Percentiles rank a stretch among this genome's conserved stretches.
phyloP scores from a whole-genome alignment of 1,140 invertebrate genomes.

The Ceratitis capitata region DNA sequence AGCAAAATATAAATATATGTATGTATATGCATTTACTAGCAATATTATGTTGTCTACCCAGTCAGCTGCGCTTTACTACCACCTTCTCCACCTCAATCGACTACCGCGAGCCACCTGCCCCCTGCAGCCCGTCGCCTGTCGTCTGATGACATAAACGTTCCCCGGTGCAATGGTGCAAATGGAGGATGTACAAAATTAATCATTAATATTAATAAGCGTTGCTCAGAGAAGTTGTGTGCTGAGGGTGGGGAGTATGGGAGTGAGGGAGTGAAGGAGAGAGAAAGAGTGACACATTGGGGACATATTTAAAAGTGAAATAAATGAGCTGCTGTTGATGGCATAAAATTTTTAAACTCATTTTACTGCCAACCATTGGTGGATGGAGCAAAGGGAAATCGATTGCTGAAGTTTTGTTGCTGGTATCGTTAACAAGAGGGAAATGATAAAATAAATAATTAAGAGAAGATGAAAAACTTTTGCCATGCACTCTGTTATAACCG shows the following conservation, averaged over 20 bases:
- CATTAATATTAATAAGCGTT: constrained; percentile 8
- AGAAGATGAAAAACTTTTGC: not conserved
- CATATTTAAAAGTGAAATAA: constrained; percentile 9
- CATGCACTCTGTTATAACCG: not conserved
- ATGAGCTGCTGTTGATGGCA: not conserved
- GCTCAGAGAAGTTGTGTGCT: not conserved
- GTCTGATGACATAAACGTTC: not conserved
- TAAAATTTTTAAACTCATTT: not conserved
- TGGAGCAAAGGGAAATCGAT: not conserved
- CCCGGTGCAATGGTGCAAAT: not conserved
- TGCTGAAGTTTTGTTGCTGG: not conserved
- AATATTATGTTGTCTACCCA: not conserved
- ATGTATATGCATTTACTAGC: not conserved
- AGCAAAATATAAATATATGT: not conserved
- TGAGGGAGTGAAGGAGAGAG: too few relatives aligned
- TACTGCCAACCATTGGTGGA: too few relatives aligned
- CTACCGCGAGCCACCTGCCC: not conserved
- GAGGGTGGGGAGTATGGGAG: too few relatives aligned
- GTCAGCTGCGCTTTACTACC: not conserved
- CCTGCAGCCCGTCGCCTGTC: not conserved
- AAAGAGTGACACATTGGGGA: too few relatives aligned
- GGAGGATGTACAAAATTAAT: constrained; percentile 9
- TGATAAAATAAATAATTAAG: not conserved
- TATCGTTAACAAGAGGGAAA: not conserved
- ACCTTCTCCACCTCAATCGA: too few relatives aligned